Evolutionary conservation across 2,113 vertebrate species (phyloP), one percentile per base, ranked within the genome.

Genomic region (Lepus americanus): DNA sequence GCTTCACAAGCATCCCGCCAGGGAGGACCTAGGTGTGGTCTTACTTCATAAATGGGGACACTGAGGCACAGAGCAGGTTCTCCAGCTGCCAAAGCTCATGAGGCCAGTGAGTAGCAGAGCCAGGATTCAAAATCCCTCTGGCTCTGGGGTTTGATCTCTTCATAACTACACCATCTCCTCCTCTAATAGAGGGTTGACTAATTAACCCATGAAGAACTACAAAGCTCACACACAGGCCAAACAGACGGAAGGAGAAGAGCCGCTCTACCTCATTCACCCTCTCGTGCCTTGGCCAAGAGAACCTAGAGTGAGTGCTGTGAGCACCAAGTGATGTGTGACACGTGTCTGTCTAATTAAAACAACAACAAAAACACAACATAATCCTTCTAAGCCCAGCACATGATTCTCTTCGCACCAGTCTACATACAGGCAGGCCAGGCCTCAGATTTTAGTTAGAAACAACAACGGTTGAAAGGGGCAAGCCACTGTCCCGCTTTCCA

Each of bases 331-430:
- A 95, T n/a, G 5, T 0, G 19, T 22, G 76, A 95, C 77, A 95
- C 66, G 10, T 12, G 73, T 67, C 44, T 44, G 19, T 94, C 94
- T 95, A 5, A 27, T 96, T 97, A 86, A 97, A 98, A 76, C 51
- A 93, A 97, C 44, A 44, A 44, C 39, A 39, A 39, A 4, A 44
- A 44, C 44, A 44, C 44, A 97, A 33, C 22, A 63, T 83, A 14
- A n/a, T n/a, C 79, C 92, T 81, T 96, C 94, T 94, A 96, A 97
- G 91, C 81, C 23, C 29, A 92, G 81, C 44, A 31, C 29, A 76
- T 31, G 72, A 36, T 92, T 88, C 23, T 80, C 91, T 97, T 95
- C 67, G 77, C 70, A 80, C 66, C 72, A 73, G 90, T 97, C 94
- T 89, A 96, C 96, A 90, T 49, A 94, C 55, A 96, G 78, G 79